These are phyloP conservation scores for Argopecten irradians DNA, from an alignment of 1,140 invertebrate species.

Conservation along the genomic window DNA sequence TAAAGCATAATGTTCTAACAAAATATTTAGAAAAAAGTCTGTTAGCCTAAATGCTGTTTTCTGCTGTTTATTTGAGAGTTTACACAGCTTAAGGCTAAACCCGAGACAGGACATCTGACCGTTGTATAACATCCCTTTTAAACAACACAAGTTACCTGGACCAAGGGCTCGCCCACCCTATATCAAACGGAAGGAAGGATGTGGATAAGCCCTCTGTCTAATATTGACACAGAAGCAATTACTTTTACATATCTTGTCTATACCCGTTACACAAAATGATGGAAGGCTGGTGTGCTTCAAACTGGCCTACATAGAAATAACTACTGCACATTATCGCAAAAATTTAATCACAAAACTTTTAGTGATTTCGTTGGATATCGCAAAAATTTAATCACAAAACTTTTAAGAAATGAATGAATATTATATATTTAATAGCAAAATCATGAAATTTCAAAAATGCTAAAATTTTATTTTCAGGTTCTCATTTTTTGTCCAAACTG, in stretches of 20 bases:
- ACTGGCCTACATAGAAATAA: too few species aligned
- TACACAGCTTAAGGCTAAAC: background rate
- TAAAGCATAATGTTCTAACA: background rate
- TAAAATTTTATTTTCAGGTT: too few species aligned
- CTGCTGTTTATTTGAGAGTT: background rate
- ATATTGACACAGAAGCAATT: slow-evolving; percentile 1
- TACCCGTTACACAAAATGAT: background rate
- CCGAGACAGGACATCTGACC: background rate
- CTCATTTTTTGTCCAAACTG: too few species aligned
- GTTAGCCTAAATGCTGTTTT: background rate
- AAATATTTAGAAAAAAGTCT: background rate
- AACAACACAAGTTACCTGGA: background rate
- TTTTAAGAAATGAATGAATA: too few species aligned
- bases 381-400: too few species aligned
- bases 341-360: too few species aligned
- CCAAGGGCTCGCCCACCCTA: background rate
- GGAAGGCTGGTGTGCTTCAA: background rate
- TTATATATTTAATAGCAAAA: too few species aligned
- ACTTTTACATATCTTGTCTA: background rate
- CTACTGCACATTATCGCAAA: too few species aligned
- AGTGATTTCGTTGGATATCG: too few species aligned
- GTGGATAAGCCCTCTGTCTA: background rate
- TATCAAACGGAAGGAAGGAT: slow-evolving; percentile 1
- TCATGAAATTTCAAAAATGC: too few species aligned
- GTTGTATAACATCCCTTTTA: background rate